Evolutionary conservation across 2,113 vertebrate genomes (phyloP).

Genomic region (Petroica traversi): DNA sequence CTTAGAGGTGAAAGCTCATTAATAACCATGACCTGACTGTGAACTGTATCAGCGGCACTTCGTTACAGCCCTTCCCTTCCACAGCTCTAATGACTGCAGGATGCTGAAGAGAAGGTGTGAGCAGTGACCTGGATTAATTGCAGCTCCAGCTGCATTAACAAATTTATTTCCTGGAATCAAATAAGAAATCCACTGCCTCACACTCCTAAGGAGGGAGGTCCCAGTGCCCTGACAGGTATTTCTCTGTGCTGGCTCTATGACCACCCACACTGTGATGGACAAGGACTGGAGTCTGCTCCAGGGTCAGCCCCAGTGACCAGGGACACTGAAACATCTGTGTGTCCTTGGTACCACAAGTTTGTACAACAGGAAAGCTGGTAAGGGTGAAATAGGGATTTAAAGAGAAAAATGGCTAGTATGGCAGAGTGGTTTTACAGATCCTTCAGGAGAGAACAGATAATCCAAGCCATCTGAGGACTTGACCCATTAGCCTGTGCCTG

Average conservation of each 20-base stretch:
- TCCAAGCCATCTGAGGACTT: background rate
- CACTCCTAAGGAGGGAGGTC: background rate
- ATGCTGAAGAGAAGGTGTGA: conserved; percentile 48
- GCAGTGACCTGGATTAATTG: conserved; percentile 59
- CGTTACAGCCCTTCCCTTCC: background rate
- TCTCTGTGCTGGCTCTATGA: background rate
- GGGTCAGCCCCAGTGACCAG: background rate
- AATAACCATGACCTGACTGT: conserved; percentile 46
- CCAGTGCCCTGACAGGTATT: background rate
- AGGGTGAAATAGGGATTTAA: background rate
- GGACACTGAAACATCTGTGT: background rate
- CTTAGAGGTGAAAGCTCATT: conserved; percentile 56
- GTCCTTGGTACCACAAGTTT: background rate
- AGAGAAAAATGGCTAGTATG: background rate
- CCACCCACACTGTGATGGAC: background rate
- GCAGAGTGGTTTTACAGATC: background rate
- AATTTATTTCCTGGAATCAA: conserved; percentile 16
- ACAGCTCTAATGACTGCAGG: conserved; percentile 7
- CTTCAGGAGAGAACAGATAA: background rate
- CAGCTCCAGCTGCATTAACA: conserved; percentile 26
- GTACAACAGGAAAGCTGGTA: background rate
- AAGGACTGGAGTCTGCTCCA: background rate
- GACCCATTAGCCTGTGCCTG: background rate
- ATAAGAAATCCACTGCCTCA: background rate
- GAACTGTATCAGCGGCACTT: conserved; percentile 43